Conservation (phyloP, 2,797 vertebrate genomes). For the Coendou prehensilis region DNA sequence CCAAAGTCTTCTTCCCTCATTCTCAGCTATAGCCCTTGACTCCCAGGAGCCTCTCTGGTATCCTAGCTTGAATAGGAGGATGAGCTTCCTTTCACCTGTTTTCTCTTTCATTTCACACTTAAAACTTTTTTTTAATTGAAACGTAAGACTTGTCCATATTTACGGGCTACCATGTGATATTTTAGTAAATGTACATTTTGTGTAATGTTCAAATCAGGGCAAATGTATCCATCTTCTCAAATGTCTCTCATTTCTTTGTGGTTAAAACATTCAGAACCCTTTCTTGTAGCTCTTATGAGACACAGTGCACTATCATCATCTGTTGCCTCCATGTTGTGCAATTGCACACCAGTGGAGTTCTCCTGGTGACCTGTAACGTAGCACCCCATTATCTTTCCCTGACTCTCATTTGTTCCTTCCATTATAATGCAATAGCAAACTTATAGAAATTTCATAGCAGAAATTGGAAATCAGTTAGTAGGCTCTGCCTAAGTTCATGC, state of each 20-base stretch:
- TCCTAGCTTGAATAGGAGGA: neutral
- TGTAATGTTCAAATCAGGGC: neutral
- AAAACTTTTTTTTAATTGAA: neutral
- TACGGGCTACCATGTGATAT: neutral
- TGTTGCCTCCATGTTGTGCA: too few species aligned
- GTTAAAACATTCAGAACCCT: neutral
- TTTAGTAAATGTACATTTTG: neutral
- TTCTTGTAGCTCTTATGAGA: neutral
- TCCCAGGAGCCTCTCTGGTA: neutral
- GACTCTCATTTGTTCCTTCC: neutral
- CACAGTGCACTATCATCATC: neutral
- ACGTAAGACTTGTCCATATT: neutral
- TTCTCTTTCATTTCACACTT: neutral
- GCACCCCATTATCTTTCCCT: neutral
- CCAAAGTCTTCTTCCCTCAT: neutral
- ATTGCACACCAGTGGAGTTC: neutral
- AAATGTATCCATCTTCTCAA: neutral
- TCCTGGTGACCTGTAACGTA: neutral
- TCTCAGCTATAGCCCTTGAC: neutral
- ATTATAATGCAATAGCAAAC: neutral
- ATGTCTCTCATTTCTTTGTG: neutral
- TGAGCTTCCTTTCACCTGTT: neutral
- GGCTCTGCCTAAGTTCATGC: too few species aligned
- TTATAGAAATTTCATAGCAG: too few species aligned
- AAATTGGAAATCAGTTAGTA: too few species aligned